Percentiles rank a stretch among this genome's conserved stretches.
Conservation (phyloP, 2,113 vertebrate genomes). For the Alligator mississippiensis region DNA sequence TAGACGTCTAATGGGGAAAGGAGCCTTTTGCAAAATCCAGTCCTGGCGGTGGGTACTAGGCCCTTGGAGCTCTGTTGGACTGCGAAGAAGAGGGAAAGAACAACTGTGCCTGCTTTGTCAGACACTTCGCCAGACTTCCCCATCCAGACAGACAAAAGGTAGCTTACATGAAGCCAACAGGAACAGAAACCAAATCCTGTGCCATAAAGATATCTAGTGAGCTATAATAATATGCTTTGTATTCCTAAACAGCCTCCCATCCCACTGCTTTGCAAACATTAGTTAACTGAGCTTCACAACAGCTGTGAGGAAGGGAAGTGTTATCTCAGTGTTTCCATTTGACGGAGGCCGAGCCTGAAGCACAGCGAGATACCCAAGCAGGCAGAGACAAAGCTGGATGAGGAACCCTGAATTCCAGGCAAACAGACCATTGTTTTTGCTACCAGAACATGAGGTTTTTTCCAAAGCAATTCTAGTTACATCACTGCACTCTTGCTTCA, state of each 20-base stretch:
- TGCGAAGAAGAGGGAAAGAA: neutral
- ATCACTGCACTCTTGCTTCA: neutral
- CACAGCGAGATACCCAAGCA: neutral
- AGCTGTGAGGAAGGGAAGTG: neutral
- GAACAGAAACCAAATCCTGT: neutral
- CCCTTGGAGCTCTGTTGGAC: neutral
- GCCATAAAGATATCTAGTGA: neutral
- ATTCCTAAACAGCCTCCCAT: neutral
- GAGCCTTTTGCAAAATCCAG: neutral
- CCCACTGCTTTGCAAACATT: neutral
- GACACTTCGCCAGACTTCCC: neutral
- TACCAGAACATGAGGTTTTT: neutral
- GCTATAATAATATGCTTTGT: neutral
- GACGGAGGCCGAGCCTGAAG: neutral
- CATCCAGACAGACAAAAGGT: neutral
- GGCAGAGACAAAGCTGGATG: neutral
- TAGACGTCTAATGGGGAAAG: neutral
- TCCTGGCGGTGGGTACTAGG: neutral
- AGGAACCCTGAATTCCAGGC: neutral
- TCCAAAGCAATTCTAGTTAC: neutral
- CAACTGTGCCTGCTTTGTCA: neutral
- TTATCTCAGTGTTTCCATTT: neutral
- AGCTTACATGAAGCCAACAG: neutral
- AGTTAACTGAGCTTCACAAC: neutral
- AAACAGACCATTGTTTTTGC: neutral